phyloP scores from a whole-genome alignment of 2,888 invertebrate species.

The Sicus ferrugineus region DNA sequence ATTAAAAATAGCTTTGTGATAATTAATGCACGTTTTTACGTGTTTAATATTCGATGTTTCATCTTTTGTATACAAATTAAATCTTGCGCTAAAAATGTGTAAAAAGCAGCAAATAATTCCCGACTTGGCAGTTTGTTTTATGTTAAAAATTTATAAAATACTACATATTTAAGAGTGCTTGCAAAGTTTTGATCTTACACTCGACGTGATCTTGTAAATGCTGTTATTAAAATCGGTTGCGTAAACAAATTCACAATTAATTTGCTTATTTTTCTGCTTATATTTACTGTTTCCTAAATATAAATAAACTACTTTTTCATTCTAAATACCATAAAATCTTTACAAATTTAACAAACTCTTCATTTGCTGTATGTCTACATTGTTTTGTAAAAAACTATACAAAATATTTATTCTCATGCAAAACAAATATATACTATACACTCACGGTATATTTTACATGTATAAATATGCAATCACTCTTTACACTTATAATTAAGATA shows the following conservation, averaged over 20 bases:
- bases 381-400: not conserved
- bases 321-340: too few species aligned
- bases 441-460: conserved; percentile 5
- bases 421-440: conserved; percentile 4
- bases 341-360: too few species aligned
- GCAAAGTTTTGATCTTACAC: not conserved
- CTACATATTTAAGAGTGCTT: not conserved
- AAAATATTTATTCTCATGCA: not conserved
- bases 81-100: not conserved
- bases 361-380: too few species aligned
- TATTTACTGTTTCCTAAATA: not conserved
- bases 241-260: not conserved
- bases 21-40: not conserved
- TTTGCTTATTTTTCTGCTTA: not conserved
- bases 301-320: not conserved
- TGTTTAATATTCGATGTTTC: conserved; percentile 2
- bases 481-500: not conserved
- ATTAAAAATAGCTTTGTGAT: not conserved
- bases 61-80: not conserved
- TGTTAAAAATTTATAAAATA: conserved; percentile 9
- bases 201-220: not conserved
- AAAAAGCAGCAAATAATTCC: conserved; percentile 19
- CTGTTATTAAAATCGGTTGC: not conserved
- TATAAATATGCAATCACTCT: not conserved
- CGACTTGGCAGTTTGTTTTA: conserved; percentile 22